Base-by-base conservation (phyloP, 2,113 vertebrate genomes). In the Tragelaphus scriptus region DNA sequence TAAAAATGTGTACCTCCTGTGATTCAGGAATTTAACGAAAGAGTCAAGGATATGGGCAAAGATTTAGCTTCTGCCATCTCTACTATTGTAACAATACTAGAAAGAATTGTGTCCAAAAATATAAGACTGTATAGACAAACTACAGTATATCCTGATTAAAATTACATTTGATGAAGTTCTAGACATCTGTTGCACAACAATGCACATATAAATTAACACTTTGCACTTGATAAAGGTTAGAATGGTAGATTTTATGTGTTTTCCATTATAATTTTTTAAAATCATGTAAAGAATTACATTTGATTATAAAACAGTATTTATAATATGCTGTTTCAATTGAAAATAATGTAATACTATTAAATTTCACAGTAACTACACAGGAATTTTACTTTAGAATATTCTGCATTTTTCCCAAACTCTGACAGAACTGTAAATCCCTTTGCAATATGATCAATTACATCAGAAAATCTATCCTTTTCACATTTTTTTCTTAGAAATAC, bases 1-100 rank as follows among this genome's bases (percentile, higher is more conserved):
- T 85, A 95, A 97, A 85, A 80, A 86, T 59, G 16, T 91, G 12
- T 81, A 77, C 5, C 36, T 85, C 23, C 26, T 86, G 49, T 90
- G 36, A 85, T 81, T 86, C n/a, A 98, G 49, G 11, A 93, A 94
- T 80, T 71, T 94, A 49, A 96, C 89, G 49, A 90, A 16, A 89
- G 28, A 87, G 36, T 88, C n/a, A 84, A 90, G 30, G 49, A 94
- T 85, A 7, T 75, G 12, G 53, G 47, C 63, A 94, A 59, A 86
- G 9, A 95, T 71, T 94, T 58, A 92, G 17, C 28, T 17, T 81
- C 19, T 68, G 51, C 12, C 3, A 95, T 47, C 82, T 95, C 68
- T 80, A 90, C 21, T 59, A 94, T 25, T 90, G 11, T 16, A 86
- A 91, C 10, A 95, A 53, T 23, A 95, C 6, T 2, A 91, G 44